These are phyloP conservation scores for Carcina quercana DNA, from an alignment of 2,888 invertebrate genomes.

Conservation along the genomic window DNA sequence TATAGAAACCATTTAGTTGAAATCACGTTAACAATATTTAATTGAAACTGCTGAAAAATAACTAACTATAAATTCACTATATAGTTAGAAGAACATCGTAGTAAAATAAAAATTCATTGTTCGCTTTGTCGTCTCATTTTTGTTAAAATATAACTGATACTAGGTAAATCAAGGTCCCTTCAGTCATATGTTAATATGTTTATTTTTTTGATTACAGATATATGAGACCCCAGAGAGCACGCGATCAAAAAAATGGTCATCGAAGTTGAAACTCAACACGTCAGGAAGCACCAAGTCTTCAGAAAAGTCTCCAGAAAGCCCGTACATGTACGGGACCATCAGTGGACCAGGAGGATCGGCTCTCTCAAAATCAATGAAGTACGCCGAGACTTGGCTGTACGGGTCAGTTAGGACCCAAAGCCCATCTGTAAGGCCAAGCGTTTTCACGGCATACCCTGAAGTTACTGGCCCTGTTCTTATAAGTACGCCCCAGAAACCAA, in stretches of 20 bases:
- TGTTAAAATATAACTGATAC: too few relatives aligned
- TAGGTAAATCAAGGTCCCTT: conserved; percentile 1
- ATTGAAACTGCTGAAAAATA: too few relatives aligned
- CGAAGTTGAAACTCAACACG: conserved; percentile 77
- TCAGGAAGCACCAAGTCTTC: conserved; percentile 61
- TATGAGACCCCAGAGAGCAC: conserved; percentile 68
- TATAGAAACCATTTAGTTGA: too few relatives aligned
- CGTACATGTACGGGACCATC: conserved; percentile 65
- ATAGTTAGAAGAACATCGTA: too few relatives aligned
- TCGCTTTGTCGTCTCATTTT: too few relatives aligned
- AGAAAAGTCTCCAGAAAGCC: conserved; percentile 63
- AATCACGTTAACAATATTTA: too few relatives aligned
- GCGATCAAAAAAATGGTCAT: conserved; percentile 82
- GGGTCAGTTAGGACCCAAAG: conserved; percentile 80
- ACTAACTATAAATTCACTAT: too few relatives aligned
- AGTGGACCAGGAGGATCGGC: conserved; percentile 79
- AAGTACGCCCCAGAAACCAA: conserved; percentile 71
- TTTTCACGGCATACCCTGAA: conserved; percentile 66
- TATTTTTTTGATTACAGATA: conserved; percentile 47
- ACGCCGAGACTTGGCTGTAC: conserved; percentile 90
- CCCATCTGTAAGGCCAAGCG: conserved; percentile 58
- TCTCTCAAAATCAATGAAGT: conserved; percentile 88
- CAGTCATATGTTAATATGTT: conserved; percentile 1
- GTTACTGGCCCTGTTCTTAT: conserved; percentile 62
- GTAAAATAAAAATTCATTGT: too few relatives aligned